Conservation (phyloP, 30 jellyfish, hydroid and myxozoan genomes). For the Cassiopea xamachana region DNA sequence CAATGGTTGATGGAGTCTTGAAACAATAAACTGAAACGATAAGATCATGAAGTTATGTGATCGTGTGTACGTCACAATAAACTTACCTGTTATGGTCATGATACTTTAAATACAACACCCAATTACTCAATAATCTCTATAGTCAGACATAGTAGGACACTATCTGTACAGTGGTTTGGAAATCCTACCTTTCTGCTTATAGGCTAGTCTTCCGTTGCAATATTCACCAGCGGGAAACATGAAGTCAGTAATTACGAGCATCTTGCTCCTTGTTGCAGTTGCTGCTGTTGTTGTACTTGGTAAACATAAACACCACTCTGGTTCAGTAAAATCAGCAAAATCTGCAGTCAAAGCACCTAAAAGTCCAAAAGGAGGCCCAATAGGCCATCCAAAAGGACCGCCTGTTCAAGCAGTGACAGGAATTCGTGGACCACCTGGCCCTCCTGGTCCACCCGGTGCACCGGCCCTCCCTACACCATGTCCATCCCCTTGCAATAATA, state of each 20-base stretch:
- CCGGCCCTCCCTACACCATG: slow-evolving; percentile 68
- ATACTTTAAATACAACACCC: background rate
- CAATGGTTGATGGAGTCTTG: background rate
- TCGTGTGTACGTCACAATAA: background rate
- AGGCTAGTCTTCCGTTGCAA: background rate
- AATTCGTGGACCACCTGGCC: slow-evolving; percentile 46
- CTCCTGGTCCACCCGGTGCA: slow-evolving; percentile 75
- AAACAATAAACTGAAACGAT: background rate
- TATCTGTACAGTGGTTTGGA: too few relatives aligned
- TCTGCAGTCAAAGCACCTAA: background rate
- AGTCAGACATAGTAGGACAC: too few relatives aligned
- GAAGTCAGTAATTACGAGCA: background rate
- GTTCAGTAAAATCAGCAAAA: background rate
- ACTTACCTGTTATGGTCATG: background rate
- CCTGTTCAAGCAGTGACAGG: background rate
- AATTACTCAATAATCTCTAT: background rate
- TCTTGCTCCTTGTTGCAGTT: background rate
- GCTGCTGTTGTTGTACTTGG: background rate
- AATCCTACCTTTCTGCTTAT: too few relatives aligned
- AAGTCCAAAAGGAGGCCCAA: background rate
- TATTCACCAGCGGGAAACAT: background rate
- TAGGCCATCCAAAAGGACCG: background rate
- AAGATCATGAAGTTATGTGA: background rate
- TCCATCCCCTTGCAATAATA: slow-evolving; percentile 52
- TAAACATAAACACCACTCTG: slow-evolving; percentile 1